A percentile compares a stretch with the other conserved stretches of the same genome.
phyloP scores from a whole-genome alignment of 2,797 vertebrate genomes.

The Pseudochaenichthys georgianus region DNA sequence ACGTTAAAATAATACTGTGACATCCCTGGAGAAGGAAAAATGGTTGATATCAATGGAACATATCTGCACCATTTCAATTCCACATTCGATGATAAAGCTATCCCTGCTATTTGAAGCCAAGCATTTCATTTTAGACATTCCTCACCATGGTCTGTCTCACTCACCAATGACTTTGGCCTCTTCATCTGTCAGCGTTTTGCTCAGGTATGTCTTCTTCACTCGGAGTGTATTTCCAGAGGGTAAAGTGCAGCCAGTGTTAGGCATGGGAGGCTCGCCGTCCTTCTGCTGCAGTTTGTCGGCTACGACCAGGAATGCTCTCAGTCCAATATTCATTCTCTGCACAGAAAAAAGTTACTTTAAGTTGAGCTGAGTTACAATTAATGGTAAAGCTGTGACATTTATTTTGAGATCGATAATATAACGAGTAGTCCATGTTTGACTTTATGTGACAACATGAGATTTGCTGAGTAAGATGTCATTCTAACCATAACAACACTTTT shows the following conservation, averaged over 20 bases:
- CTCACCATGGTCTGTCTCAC: slow-evolving; percentile 38
- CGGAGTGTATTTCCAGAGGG: slow-evolving; percentile 96
- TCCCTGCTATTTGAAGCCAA: neutral
- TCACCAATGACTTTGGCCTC: slow-evolving; percentile 98
- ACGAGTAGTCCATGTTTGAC: neutral
- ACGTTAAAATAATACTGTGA: slow-evolving; percentile 97
- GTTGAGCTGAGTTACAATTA: neutral
- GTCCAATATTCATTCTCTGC: slow-evolving; percentile 98
- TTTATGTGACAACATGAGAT: neutral
- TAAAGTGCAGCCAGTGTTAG: slow-evolving; percentile 94
- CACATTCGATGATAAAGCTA: neutral
- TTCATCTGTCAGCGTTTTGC: slow-evolving; percentile 97
- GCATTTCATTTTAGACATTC: slow-evolving; percentile 25
- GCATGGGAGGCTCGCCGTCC: slow-evolving; percentile 98
- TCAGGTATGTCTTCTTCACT: slow-evolving; percentile 98
- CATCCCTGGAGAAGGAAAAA: slow-evolving; percentile 88
- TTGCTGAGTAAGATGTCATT: neutral
- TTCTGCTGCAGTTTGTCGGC: slow-evolving; percentile 98
- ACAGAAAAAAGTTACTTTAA: slow-evolving; percentile 34
- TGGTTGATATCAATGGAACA: neutral
- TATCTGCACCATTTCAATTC: neutral
- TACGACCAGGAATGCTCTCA: slow-evolving; percentile 97
- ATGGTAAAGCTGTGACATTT: neutral
- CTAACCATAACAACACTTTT: neutral
- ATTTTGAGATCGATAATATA: neutral